Conservation (phyloP, 2,888 invertebrate species). For the Pherbina coryleti region DNA sequence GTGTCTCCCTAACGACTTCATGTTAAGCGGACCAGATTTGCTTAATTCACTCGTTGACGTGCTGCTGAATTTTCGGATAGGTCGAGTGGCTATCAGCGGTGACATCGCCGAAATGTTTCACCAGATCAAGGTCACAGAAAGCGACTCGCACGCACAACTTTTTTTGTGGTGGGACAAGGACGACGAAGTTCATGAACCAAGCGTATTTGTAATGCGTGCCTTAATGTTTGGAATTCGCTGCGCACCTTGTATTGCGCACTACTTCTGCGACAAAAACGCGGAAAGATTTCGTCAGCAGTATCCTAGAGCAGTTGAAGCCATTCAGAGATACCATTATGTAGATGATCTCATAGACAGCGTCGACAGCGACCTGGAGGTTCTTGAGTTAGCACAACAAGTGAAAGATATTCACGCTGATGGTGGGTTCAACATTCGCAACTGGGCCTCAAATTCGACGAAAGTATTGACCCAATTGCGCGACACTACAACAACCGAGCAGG, state of each 20-base stretch:
- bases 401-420: slow-evolving; percentile 27
- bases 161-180: slow-evolving; percentile 49
- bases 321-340: slow-evolving; percentile 54
- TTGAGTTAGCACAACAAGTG: slow-evolving; percentile 27
- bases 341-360: slow-evolving; percentile 51
- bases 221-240: slow-evolving; percentile 45
- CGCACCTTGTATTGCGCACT: slow-evolving; percentile 46
- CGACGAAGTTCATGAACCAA: slow-evolving; percentile 37
- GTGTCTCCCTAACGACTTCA: slow-evolving; percentile 46
- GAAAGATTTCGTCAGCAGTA: slow-evolving; percentile 35
- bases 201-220: slow-evolving; percentile 47
- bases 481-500: not conserved
- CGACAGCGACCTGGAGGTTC: slow-evolving; percentile 23
- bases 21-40: slow-evolving; percentile 60
- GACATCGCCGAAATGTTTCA: slow-evolving; percentile 49
- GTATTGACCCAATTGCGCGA: slow-evolving; percentile 10
- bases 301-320: slow-evolving; percentile 50
- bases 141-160: slow-evolving; percentile 40
- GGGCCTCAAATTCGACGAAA: slow-evolving; percentile 25
- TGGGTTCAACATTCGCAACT: slow-evolving; percentile 29
- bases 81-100: slow-evolving; percentile 43
- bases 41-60: slow-evolving; percentile 42
- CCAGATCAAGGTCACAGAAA: slow-evolving; percentile 40
- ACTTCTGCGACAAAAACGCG: slow-evolving; percentile 23
- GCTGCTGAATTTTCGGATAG: slow-evolving; percentile 43